Evolutionary conservation across 2,113 vertebrate species (phyloP), one percentile per base, ranked within the genome.

Genomic region (Epinephelus lanceolatus): DNA sequence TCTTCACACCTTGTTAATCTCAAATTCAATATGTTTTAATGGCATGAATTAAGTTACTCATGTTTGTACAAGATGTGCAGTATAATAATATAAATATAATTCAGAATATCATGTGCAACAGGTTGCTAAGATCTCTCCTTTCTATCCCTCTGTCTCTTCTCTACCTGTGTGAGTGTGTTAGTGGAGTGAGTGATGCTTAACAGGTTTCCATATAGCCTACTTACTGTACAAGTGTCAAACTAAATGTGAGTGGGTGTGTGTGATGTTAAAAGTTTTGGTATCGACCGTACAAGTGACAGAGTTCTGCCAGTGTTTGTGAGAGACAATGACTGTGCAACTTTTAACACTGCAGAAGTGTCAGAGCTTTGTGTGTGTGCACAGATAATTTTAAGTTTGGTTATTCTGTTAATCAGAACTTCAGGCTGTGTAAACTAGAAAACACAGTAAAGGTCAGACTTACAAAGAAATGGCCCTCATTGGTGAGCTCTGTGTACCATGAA

Each of bases 231-330:
- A 12, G 49, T 71, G 74, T 77, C 73, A 65, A 4, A 57, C 21
- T 40, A 15, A 57, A 45, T 63, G 72, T 40, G 66, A 25, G 67
- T 76, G 45, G n/a, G 69, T 72, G 78, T 72, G 33, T 81, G 62
- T 55, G 37, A 55, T 69, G 72, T 67, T 59, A 60, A 81, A 81
- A 59, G 61, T 59, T 67, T 66, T 60, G 27, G 11, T 67, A 42
- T 60, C 5, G 23, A 25, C 69, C 57, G 45, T 68, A 60, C 42
- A 74, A 74, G 53, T 81, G 70, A 67, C 79, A 60, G 71, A 72
- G 19, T 30, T 60, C 62, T 60, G 62, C 23, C 40, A 60, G n/a
- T 27, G 33, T 74, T 52, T 47, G 51, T 33, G 40, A 30, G 49
- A 65, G 60, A 45, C 49, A 25, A 23, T 15, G 62, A 37, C 33